Base-by-base conservation (phyloP, 2,888 invertebrate genomes). In the Fragum whitleyi region DNA sequence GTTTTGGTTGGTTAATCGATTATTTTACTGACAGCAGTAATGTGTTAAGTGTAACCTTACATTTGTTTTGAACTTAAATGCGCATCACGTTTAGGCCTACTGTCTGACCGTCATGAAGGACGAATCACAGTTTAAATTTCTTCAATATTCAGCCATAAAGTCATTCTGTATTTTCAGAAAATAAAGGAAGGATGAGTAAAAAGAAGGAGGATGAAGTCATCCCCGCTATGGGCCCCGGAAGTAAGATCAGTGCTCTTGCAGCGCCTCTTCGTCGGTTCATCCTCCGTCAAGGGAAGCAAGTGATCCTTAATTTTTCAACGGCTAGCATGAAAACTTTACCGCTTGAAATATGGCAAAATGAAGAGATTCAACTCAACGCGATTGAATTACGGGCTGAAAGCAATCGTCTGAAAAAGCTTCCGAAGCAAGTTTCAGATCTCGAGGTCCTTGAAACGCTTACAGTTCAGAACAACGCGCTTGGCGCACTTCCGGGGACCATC, bases 181-280 rank as follows among this genome's bases (percentile, higher is more conserved):
- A 7, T 23, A 51, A 69, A 53, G 72, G 77, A 6, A 77, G 77
- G 26, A 88, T 88, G 88, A 87, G 86, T 61, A 89, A 89, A 75
- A 90, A 90, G 85, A 91, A 92, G 21, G 92, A 93, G 26, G 90
- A 89, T 6, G 88, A 89, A 81, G 90, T 92, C 0, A 88, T 91
- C 16, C 92, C 93, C 2, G 88, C 92, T 0, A 90, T 90, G 81
- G 93, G 93, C 0, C 93, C 93, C 0, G 93, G 93, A 28, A 93
- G 93, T 83, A 92, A 90, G 79, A 92, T 93, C 59, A 85, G 87
- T 28, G 91, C 92, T 14, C 89, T 93, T 19, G 91, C 92, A 6
- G 87, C 89, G 1, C 86, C 88, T 5, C 79, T 91, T 11, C 81
- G 88, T 28, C 88, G 88, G 21, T 81, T 93, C 53, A 83, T 92